Conservation (phyloP, 2,797 vertebrate species). For the Enteromius thamalakanensis region DNA sequence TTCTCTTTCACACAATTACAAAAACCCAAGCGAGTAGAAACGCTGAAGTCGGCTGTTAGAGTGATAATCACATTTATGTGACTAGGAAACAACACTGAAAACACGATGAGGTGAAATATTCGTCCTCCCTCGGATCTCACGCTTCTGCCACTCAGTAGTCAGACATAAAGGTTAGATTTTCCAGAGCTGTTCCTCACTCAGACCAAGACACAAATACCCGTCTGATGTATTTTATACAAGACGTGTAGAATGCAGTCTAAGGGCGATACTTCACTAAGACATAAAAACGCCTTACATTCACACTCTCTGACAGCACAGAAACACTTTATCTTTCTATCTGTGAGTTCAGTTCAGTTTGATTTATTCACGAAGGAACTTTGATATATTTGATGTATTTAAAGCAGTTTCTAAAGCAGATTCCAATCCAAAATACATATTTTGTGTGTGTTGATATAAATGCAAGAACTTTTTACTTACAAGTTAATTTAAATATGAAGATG, state of each 20-base stretch:
- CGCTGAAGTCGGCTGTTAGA: not conserved
- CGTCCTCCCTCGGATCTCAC: constrained; percentile 10
- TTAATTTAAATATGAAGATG: not conserved
- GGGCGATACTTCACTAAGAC: constrained; percentile 25
- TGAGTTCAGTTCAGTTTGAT: not conserved
- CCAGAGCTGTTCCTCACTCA: constrained; percentile 35
- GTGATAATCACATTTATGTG: not conserved
- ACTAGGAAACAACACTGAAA: not conserved
- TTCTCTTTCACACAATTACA: constrained; percentile 54
- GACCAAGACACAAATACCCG: constrained; percentile 34
- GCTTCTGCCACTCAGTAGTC: constrained; percentile 6
- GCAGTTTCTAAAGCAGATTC: not conserved
- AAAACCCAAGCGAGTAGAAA: constrained; percentile 25
- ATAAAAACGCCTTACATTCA: constrained; percentile 20
- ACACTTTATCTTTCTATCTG: not conserved
- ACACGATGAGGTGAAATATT: not conserved
- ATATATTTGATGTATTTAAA: not conserved
- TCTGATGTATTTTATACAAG: constrained; percentile 24
- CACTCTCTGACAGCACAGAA: not conserved
- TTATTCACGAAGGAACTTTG: not conserved
- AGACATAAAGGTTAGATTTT: constrained; percentile 19
- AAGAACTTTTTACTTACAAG: not conserved
- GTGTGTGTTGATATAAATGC: not conserved
- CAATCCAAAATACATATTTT: not conserved
- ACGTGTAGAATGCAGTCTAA: constrained; percentile 42